Percentiles rank a stretch among this genome's conserved stretches.
Evolutionary conservation across 2,888 invertebrate genomes (phyloP).

Genomic region (Melinopterus prodromus): DNA sequence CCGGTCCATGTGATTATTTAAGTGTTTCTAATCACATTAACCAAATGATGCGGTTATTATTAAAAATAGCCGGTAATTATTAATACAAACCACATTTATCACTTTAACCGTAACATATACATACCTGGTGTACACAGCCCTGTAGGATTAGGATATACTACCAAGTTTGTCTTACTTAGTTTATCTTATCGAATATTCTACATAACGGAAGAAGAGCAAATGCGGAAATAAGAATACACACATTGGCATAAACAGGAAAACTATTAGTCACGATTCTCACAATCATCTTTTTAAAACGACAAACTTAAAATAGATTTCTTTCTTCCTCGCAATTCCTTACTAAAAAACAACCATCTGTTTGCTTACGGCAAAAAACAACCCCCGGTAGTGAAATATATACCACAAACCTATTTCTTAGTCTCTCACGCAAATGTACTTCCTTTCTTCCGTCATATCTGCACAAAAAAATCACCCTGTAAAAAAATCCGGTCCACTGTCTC

Average conservation of each 20-base stretch:
- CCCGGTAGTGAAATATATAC: conserved; percentile 4
- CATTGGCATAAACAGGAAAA: background rate
- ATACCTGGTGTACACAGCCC: no score
- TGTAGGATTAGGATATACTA: no score
- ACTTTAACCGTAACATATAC: no score
- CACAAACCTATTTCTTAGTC: background rate
- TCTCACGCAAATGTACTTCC: conserved; percentile 5
- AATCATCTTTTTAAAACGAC: background rate
- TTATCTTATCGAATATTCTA: no score
- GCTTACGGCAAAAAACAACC: background rate
- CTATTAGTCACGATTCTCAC: background rate
- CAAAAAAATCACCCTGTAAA: conserved; percentile 10
- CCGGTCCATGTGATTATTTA: no score
- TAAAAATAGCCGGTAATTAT: no score
- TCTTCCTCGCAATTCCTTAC: background rate
- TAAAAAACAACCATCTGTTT: conserved; percentile 4
- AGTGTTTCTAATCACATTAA: no score
- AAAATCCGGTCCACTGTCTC: conserved; percentile 15
- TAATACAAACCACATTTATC: no score
- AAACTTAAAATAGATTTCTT: background rate
- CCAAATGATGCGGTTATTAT: no score
- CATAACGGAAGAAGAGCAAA: no score
- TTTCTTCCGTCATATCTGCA: conserved; percentile 13
- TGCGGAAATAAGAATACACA: background rate
- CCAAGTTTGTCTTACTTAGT: no score